These are phyloP conservation scores for Polyommatus iphigenia DNA, from an alignment of 2,888 invertebrate genomes.

Conservation along the genomic window DNA sequence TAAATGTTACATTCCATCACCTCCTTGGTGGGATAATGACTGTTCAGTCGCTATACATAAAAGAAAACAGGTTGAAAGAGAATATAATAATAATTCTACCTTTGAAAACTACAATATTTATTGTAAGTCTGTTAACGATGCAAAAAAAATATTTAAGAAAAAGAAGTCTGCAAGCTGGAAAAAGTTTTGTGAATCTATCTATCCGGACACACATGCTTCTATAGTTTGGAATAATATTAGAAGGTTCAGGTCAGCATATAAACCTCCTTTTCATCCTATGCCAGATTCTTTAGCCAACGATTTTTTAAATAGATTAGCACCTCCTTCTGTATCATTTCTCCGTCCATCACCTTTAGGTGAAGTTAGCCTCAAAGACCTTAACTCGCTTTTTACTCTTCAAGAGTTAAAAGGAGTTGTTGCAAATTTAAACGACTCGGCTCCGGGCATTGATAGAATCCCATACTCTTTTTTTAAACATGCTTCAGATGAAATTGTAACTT, in stretches of 20 bases:
- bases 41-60: too few species aligned
- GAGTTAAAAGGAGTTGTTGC: constrained; percentile 1
- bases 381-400: neutral
- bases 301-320: neutral
- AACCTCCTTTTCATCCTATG: neutral
- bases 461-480: constrained; percentile 15
- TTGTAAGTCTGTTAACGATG: too few species aligned
- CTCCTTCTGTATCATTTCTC: neutral
- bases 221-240: too few species aligned
- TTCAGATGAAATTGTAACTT: neutral
- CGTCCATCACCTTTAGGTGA: neutral
- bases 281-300: neutral
- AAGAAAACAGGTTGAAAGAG: too few species aligned
- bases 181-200: too few species aligned
- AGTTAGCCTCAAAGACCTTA: neutral
- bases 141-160: too few species aligned
- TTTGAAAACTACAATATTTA: too few species aligned
- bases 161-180: too few species aligned
- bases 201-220: too few species aligned
- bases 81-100: too few species aligned
- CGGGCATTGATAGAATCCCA: constrained; percentile 20
- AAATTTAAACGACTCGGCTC: constrained; percentile 9
- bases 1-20: too few species aligned
- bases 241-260: neutral
- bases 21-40: too few species aligned